A percentile compares a stretch with the other conserved stretches of the same genome.
phyloP scores from a whole-genome alignment of 2,113 vertebrate species.

The Stercorarius parasiticus region DNA sequence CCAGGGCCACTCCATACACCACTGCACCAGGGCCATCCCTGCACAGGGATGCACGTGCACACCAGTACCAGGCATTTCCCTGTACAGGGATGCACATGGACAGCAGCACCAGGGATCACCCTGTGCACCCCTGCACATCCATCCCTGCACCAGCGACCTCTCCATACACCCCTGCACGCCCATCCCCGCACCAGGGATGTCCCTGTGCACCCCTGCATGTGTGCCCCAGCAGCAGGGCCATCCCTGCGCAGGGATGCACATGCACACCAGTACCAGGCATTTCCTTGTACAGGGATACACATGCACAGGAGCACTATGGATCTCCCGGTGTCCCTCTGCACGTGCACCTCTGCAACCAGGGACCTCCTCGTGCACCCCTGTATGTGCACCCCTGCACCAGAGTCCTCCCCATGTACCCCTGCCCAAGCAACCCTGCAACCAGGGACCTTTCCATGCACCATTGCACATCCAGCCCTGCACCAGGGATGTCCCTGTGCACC shows the following conservation, averaged over 20 bases:
- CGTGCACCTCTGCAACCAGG: neutral
- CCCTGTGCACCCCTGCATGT: too few species aligned
- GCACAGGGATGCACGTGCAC: neutral
- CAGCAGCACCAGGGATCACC: neutral
- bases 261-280: neutral
- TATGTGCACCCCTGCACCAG: neutral
- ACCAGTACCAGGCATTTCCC: neutral
- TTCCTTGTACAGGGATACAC: neutral
- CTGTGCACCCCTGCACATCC: too few species aligned
- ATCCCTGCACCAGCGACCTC: neutral
- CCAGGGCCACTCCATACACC: too few species aligned
- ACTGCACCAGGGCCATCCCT: neutral
- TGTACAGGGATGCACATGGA: neutral
- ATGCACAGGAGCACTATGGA: neutral
- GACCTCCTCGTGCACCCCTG: neutral
- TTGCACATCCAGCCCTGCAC: too few species aligned
- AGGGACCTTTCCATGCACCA: neutral
- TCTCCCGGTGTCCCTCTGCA: too few species aligned
- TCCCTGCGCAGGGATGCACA: neutral
- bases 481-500: too few species aligned
- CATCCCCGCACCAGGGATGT: neutral
- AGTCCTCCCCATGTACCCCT: too few species aligned
- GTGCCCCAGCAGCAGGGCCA: too few species aligned
- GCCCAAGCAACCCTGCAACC: too few species aligned
- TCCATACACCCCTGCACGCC: too few species aligned